These are phyloP conservation scores for Holacanthus passer DNA, from an alignment of 2,113 vertebrate species.

Conservation along the genomic window DNA sequence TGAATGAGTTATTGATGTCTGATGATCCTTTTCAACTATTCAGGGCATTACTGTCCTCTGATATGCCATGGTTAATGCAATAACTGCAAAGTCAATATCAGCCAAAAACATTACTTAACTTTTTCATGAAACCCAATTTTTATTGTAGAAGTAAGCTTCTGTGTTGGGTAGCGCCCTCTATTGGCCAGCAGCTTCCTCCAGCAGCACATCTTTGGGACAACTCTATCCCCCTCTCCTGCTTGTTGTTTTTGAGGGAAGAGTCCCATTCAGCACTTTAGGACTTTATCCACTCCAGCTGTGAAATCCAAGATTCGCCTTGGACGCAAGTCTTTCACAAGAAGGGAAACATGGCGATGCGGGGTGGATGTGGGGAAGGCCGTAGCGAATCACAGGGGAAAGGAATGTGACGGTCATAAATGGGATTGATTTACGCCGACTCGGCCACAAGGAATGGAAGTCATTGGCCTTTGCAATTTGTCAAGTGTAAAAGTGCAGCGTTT, in stretches of 20 bases:
- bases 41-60: background rate
- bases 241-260: constrained; percentile 68
- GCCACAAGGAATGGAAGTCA: constrained; percentile 21
- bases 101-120: background rate
- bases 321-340: constrained; percentile 56
- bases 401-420: constrained; percentile 61
- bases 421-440: constrained; percentile 53
- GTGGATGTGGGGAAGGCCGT: constrained; percentile 54
- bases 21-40: no score
- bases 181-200: background rate
- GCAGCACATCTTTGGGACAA: background rate
- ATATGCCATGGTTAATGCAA: background rate
- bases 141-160: background rate
- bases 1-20: background rate
- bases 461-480: constrained; percentile 41
- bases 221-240: constrained; percentile 46
- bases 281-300: constrained; percentile 78
- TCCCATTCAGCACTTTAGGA: constrained; percentile 50
- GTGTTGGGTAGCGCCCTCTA: background rate
- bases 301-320: constrained; percentile 59
- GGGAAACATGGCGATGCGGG: constrained; percentile 29
- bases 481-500: constrained; percentile 22
- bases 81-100: no score
- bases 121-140: background rate
- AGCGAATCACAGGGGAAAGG: constrained; percentile 53